These are phyloP conservation scores for Halisarca cf. caerulea DNA, from an alignment of 37 sponge, comb jelly and placozoan species.

Conservation along the genomic window DNA sequence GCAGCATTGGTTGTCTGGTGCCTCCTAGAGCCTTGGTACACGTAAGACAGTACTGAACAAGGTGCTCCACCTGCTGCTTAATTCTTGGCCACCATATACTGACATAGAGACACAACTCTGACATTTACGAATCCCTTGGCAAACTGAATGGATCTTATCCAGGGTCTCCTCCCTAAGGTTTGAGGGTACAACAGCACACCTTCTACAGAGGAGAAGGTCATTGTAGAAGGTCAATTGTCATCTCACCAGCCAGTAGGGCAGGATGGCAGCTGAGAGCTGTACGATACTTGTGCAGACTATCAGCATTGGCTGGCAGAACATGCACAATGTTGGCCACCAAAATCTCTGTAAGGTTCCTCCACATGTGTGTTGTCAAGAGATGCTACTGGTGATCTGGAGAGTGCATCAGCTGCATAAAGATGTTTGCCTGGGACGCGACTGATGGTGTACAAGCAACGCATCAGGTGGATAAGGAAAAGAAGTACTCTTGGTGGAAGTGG, in stretches of 20 bases:
- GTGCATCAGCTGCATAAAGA: slow-evolving; percentile 41
- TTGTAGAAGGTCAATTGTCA: slow-evolving; percentile 19
- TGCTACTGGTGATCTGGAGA: slow-evolving; percentile 34
- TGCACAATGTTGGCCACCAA: background rate
- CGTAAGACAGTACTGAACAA: background rate
- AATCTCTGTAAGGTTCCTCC: background rate
- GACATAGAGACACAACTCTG: no score
- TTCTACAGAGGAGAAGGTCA: no score
- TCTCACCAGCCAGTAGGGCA: background rate
- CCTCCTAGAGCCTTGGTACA: background rate
- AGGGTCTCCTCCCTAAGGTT: no score
- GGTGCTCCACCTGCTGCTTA: background rate
- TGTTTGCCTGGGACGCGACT: slow-evolving; percentile 42
- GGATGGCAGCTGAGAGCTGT: background rate
- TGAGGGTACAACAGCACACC: no score
- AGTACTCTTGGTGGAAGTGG: slow-evolving; percentile 39
- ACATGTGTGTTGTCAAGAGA: background rate
- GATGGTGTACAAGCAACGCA: slow-evolving; percentile 32
- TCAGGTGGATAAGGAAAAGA: slow-evolving; percentile 26
- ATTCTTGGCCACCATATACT: background rate
- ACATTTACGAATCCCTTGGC: no score
- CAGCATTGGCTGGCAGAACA: no score
- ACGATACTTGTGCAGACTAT: background rate
- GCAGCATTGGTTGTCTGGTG: no score
- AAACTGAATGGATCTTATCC: no score